These are phyloP conservation scores for Olivierus martensii DNA, from an alignment of 1,140 invertebrate genomes.

Conservation along the genomic window DNA sequence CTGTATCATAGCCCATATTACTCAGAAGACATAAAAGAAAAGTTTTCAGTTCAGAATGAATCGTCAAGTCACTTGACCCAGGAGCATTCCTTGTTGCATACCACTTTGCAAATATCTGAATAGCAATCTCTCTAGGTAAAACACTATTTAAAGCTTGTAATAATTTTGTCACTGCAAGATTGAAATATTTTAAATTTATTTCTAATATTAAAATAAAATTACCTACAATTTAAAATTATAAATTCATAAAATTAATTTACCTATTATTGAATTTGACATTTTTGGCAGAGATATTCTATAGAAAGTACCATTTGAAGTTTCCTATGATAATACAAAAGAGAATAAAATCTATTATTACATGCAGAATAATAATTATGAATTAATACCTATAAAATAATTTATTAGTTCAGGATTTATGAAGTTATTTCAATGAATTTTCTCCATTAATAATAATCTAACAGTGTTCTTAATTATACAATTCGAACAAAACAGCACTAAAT, in stretches of 20 bases:
- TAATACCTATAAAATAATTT: too few species aligned
- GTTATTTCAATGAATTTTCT: too few species aligned
- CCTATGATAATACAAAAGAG: not conserved
- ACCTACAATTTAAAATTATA: not conserved
- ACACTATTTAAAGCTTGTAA: slow-evolving; percentile 54
- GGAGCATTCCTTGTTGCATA: slow-evolving; percentile 73
- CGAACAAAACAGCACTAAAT: too few species aligned
- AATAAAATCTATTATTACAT: too few species aligned
- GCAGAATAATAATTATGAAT: too few species aligned
- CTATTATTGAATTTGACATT: not conserved
- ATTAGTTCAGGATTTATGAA: too few species aligned
- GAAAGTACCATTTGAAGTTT: not conserved
- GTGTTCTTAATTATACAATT: too few species aligned
- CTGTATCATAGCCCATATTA: slow-evolving; percentile 56
- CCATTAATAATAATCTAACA: too few species aligned
- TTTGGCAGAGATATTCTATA: not conserved
- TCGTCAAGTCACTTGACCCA: slow-evolving; percentile 59
- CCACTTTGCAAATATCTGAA: slow-evolving; percentile 68
- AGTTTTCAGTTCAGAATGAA: slow-evolving; percentile 63
- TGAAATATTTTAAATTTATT: not conserved
- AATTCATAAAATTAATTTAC: not conserved
- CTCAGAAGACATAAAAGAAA: slow-evolving; percentile 44
- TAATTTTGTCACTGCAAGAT: slow-evolving; percentile 33
- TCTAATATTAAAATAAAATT: not conserved
- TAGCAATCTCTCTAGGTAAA: slow-evolving; percentile 54